These are phyloP conservation scores for Spisula subtruncata DNA, from an alignment of 2,888 invertebrate genomes.

Conservation along the genomic window DNA sequence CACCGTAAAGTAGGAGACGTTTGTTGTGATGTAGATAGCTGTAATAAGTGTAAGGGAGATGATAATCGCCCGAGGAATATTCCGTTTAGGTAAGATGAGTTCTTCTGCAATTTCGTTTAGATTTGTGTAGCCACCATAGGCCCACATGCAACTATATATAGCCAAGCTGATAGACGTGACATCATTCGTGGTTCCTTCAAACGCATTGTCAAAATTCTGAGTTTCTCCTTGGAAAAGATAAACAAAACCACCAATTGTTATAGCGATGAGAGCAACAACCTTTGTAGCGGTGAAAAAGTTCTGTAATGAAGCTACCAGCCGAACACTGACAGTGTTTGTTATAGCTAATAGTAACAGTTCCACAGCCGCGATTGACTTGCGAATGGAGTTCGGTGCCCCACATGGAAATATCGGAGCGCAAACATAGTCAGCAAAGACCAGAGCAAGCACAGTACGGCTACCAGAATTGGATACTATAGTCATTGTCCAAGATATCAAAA, in stretches of 20 bases:
- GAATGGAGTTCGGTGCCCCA: constrained; percentile 70
- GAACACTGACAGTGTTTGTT: constrained; percentile 98
- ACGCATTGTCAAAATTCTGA: constrained; percentile 63
- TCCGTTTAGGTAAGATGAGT: constrained; percentile 60
- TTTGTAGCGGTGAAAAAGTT: constrained; percentile 98
- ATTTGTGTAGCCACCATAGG: constrained; percentile 75
- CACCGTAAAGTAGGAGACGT: constrained; percentile 63
- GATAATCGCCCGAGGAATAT: constrained; percentile 63
- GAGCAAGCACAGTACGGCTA: constrained; percentile 88
- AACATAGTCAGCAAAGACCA: constrained; percentile 82
- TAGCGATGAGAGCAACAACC: constrained; percentile 87
- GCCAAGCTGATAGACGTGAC: constrained; percentile 62
- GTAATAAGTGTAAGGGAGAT: constrained; percentile 61
- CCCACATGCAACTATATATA: constrained; percentile 71
- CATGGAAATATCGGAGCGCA: constrained; percentile 76
- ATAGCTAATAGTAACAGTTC: constrained; percentile 93
- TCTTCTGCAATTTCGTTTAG: constrained; percentile 70
- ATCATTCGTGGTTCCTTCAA: constrained; percentile 65
- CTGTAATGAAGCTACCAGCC: constrained; percentile 96
- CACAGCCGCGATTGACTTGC: constrained; percentile 67
- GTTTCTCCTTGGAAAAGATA: constrained; percentile 54
- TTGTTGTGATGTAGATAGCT: constrained; percentile 59
- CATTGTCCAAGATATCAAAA: constrained; percentile 89
- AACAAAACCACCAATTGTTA: constrained; percentile 64
- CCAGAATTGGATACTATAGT: constrained; percentile 80